Conservation (phyloP, 2,888 invertebrate species). For the Drosophila rubida region DNA sequence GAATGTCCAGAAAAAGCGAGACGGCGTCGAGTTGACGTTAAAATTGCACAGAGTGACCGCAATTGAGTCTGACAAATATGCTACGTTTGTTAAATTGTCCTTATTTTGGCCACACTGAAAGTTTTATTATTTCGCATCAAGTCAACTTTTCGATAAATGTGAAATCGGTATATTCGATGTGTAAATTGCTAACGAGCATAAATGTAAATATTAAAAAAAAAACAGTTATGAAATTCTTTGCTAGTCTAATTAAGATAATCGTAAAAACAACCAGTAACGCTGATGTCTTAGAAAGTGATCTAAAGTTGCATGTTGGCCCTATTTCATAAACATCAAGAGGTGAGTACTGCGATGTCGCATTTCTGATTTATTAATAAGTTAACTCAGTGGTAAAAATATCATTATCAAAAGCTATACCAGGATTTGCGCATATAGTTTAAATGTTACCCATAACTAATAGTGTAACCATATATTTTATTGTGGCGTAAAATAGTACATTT, state of each 20-base stretch:
- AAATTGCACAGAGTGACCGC: constrained; percentile 4
- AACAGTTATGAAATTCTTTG: neutral
- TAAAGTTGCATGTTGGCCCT: neutral
- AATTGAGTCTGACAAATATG: neutral
- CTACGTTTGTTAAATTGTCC: neutral
- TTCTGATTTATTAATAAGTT: too few species aligned
- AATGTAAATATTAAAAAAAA: neutral
- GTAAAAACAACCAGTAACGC: too few species aligned
- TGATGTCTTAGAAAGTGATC: too few species aligned
- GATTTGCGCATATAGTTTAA: neutral
- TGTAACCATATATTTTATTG: neutral
- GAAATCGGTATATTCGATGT: constrained; percentile 10
- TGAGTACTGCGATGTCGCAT: neutral
- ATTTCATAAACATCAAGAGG: neutral
- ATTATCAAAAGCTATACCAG: neutral
- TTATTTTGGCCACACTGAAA: neutral
- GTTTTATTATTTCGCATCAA: too few species aligned
- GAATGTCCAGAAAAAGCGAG: constrained; percentile 14
- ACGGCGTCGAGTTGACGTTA: constrained; percentile 29
- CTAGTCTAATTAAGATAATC: neutral
- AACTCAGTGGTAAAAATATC: neutral
- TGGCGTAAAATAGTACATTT: neutral
- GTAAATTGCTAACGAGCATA: neutral
- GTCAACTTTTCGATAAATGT: constrained; percentile 8
- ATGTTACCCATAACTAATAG: too few species aligned